Percentiles rank a stretch among this genome's conserved stretches.
These are phyloP conservation scores for Cliona cf. orientalis DNA, from an alignment of 37 sponge, comb jelly and placozoan species.

Conservation along the genomic window DNA sequence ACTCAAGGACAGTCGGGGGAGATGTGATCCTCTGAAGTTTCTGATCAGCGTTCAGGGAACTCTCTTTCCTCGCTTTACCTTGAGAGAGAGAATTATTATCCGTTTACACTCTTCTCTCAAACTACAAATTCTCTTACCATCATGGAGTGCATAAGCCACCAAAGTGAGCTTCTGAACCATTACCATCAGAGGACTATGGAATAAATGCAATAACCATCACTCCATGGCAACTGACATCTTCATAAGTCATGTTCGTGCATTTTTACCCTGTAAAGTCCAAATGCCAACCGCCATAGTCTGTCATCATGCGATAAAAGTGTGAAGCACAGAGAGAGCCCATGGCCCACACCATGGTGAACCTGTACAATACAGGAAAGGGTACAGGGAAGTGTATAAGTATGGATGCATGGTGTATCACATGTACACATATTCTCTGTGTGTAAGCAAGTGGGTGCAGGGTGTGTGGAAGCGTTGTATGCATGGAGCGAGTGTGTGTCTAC, in stretches of 20 bases:
- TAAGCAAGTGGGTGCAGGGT: no score
- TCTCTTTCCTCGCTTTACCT: constrained; percentile 55
- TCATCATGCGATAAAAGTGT: constrained; percentile 71
- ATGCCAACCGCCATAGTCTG: constrained; percentile 81
- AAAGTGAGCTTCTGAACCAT: constrained; percentile 45
- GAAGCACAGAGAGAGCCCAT: constrained; percentile 38
- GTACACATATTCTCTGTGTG: no score
- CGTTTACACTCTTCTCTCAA: background rate
- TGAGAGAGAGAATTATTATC: background rate
- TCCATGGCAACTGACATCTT: constrained; percentile 48
- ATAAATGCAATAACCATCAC: constrained; percentile 54
- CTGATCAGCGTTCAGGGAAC: constrained; percentile 72
- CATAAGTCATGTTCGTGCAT: constrained; percentile 41
- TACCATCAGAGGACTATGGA: constrained; percentile 73
- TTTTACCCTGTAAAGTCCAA: constrained; percentile 49
- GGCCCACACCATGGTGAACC: constrained; percentile 47
- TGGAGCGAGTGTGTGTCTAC: no score
- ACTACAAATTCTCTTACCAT: constrained; percentile 47
- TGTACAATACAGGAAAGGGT: background rate
- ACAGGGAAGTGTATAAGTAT: no score
- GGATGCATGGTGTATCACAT: no score
- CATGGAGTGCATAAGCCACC: constrained; percentile 59
- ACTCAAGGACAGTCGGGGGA: constrained; percentile 60
- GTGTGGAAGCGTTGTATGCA: no score
- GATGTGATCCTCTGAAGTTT: constrained; percentile 38